Evolutionary conservation across 1,140 invertebrate genomes (phyloP), one percentile per base, ranked within the genome.

Genomic region (Drosophila mojavensis): DNA sequence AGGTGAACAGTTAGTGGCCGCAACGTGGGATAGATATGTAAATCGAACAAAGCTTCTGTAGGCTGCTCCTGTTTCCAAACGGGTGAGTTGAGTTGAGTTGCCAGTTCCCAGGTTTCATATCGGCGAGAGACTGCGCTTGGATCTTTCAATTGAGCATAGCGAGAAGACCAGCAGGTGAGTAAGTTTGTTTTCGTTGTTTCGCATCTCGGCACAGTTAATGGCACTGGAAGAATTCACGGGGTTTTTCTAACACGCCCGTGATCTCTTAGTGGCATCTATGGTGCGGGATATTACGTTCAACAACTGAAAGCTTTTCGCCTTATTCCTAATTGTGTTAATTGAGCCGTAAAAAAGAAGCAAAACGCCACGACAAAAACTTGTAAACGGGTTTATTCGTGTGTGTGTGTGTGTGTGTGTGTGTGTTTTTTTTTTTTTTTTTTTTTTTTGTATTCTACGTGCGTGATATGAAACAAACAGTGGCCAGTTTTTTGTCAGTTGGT

Each of bases 251-350:
- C 81, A 76, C 71, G 81, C 92, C 92, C 92, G 92, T 93, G 92
- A 91, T 93, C 92, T 93, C 92, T 92, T 93, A 93, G 92, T 93
- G 92, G 92, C 92, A 93, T 93, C 92, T 93, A 92, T 93, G 92
- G 92, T 93, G 92, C 89, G 78, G 65, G 86, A 90, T 85, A 64
- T 47, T 39, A 74, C 79, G 65, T 78, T 72, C 67, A 68, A 69
- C 67, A 60, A 51, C 28, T 28, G 33, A 60, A 60, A 67, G 47
- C 33, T 51, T 20, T 30, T 17, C 4, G 47, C 17, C 20, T 36
- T 45, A 65, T 47, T 45, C 39, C 64, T 71, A 75, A 71, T 71
- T 75, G 73, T 75, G 68, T 75, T 75, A 71, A 75, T 71, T 64
- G 47, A 61, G 55, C 39, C 67, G 56, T 65, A 71, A 71, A 75